A percentile compares a stretch with the other conserved stretches of the same genome.
Evolutionary conservation across 2,113 vertebrate species (phyloP).

Genomic region (Uropsilus gracilis): DNA sequence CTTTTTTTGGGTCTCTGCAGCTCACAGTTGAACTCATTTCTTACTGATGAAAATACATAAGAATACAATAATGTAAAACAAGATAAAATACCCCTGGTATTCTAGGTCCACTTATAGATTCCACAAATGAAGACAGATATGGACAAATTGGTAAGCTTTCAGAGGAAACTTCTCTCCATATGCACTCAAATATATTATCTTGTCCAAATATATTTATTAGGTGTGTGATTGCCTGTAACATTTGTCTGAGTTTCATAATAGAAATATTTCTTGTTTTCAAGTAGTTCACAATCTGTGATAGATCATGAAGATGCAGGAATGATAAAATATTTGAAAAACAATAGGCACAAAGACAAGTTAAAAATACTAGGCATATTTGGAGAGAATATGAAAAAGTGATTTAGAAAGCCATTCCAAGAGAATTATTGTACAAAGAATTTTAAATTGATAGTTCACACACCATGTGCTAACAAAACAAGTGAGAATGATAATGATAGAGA

Average conservation of each 20-base stretch:
- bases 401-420: conserved; percentile 17
- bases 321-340: conserved; percentile 66
- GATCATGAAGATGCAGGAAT: background rate
- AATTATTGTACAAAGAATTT: conserved; percentile 51
- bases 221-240: background rate
- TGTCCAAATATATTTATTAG: conserved; percentile 22
- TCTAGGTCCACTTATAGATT: background rate
- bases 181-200: background rate
- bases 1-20: background rate
- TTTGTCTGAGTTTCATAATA: conserved; percentile 24
- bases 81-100: background rate
- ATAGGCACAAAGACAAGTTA: conserved; percentile 41
- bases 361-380: conserved; percentile 46
- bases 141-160: background rate
- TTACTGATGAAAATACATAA: background rate
- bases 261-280: conserved; percentile 60
- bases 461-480: conserved; percentile 38
- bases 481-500: background rate
- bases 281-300: conserved; percentile 25
- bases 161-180: background rate
- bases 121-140: background rate
- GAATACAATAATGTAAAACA: background rate
- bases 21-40: background rate
- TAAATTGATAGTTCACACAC: conserved; percentile 57
- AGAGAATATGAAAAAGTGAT: conserved; percentile 63